Evolutionary conservation across 1,140 invertebrate species (phyloP), one percentile per base, ranked within the genome.

Genomic region (Ptiloglossa arizonensis): DNA sequence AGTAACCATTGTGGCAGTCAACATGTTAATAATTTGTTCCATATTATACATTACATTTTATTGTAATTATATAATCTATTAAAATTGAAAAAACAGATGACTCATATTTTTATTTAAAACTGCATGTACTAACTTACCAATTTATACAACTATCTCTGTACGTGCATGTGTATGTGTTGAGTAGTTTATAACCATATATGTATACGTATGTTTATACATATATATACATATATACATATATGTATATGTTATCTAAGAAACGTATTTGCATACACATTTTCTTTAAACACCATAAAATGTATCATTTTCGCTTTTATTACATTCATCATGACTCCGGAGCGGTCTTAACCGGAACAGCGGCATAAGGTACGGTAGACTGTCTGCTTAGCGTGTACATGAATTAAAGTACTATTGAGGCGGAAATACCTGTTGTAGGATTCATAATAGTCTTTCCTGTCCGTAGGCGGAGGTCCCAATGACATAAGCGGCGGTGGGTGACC

Each of bases 371-470:
- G 83, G 68, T 82, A 85, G 76, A 81, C 73, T 73, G 77, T 85
- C 76, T 86, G 85, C 81, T 90, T 89, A 89, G 84, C 88, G 88
- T 90, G 72, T 90, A 92, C 88, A 88, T 89, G 88, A 88, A 92
- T 91, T 75, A 92, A 90, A 92, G 79, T 90, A 92, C 91, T 90
- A 91, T 90, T 92, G 89, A 89, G 87, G 89, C 91, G 90, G 90
- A 93, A 93, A 93, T 93, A 93, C 92, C 92, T 93, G 91, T 92
- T 93, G 89, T 93, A 92, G 88, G 91, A 92, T 90, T 93, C 92
- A 92, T 92, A 93, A 92, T 92, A 93, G 90, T 93, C 91, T 93
- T 93, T 92, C 91, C 92, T 92, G 88, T 93, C 92, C 91, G 87
- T 87, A 84, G 90, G 87, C 72, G 88, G 89, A 81, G 90, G 90